These are phyloP conservation scores for Pangasianodon hypophthalmus DNA, from an alignment of 2,113 vertebrate genomes.

Conservation along the genomic window DNA sequence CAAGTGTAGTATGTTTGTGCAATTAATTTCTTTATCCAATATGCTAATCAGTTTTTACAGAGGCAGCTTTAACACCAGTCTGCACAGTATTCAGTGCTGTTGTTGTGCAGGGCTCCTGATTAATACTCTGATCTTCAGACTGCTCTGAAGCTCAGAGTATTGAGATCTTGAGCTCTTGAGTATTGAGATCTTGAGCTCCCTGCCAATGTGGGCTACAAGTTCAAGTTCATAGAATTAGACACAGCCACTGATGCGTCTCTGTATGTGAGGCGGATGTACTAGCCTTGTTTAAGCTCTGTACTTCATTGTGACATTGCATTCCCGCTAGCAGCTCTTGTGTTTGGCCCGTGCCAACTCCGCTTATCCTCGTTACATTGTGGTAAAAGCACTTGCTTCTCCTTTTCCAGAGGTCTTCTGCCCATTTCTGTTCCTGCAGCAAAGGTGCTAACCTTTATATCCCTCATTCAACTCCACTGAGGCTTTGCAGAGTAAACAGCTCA, in stretches of 20 bases:
- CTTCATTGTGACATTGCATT: neutral
- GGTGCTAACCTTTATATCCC: neutral
- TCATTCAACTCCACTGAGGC: neutral
- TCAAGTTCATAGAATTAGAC: neutral
- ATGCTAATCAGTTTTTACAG: neutral
- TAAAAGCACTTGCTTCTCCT: neutral
- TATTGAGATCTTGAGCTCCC: too few relatives aligned
- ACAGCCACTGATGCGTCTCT: neutral
- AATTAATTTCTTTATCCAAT: neutral
- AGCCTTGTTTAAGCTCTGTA: neutral
- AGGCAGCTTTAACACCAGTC: neutral
- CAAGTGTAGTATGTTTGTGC: neutral
- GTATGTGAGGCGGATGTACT: neutral
- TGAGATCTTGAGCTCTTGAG: too few relatives aligned
- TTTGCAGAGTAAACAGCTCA: neutral
- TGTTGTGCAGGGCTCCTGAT: neutral
- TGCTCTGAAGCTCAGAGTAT: neutral
- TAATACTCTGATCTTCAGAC: neutral
- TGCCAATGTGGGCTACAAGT: neutral
- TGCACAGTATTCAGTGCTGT: neutral
- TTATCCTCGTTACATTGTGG: neutral
- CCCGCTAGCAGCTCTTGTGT: neutral
- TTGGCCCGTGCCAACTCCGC: neutral
- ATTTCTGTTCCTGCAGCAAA: neutral
- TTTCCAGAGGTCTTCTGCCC: neutral